These are phyloP conservation scores for Pleuronectes platessa DNA, from an alignment of 2,113 vertebrate genomes.

Conservation along the genomic window DNA sequence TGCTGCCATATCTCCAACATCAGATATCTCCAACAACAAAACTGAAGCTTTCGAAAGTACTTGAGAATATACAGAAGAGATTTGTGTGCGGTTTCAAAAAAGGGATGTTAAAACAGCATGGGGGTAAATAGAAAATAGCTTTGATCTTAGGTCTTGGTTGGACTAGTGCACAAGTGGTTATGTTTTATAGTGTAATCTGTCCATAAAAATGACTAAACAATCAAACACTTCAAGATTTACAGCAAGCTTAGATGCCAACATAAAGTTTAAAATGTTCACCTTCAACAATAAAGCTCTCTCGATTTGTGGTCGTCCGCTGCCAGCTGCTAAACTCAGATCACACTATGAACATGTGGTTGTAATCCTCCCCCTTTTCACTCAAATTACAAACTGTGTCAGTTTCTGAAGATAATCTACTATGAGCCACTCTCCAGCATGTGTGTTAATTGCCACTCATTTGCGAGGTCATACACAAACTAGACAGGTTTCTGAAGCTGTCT, in stretches of 20 bases:
- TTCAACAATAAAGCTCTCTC: conserved; percentile 20
- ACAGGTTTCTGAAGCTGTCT: conserved; percentile 32
- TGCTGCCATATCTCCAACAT: conserved; percentile 3
- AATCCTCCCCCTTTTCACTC: conserved; percentile 64
- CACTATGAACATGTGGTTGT: conserved; percentile 71
- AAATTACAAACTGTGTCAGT: conserved; percentile 71
- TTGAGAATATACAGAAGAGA: conserved; percentile 26
- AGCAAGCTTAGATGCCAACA: not conserved
- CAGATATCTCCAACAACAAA: too few species aligned
- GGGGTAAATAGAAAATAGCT: conserved; percentile 10
- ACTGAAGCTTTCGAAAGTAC: conserved; percentile 6
- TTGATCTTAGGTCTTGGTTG: conserved; percentile 27
- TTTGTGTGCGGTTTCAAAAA: conserved; percentile 29
- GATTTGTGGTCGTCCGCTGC: conserved; percentile 41
- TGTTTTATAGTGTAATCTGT: conserved; percentile 29
- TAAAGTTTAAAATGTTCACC: conserved; percentile 12
- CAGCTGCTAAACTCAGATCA: conserved; percentile 52
- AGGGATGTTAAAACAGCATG: conserved; percentile 15
- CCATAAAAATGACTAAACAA: conserved; percentile 40
- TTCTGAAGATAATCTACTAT: conserved; percentile 56
- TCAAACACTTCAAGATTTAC: conserved; percentile 31
- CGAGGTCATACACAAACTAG: conserved; percentile 46
- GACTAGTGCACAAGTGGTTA: conserved; percentile 16
- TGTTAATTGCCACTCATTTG: conserved; percentile 71
- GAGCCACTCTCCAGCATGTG: conserved; percentile 56